Base-by-base conservation (phyloP, 2,888 invertebrate genomes). In the Cybosia mesomella region DNA sequence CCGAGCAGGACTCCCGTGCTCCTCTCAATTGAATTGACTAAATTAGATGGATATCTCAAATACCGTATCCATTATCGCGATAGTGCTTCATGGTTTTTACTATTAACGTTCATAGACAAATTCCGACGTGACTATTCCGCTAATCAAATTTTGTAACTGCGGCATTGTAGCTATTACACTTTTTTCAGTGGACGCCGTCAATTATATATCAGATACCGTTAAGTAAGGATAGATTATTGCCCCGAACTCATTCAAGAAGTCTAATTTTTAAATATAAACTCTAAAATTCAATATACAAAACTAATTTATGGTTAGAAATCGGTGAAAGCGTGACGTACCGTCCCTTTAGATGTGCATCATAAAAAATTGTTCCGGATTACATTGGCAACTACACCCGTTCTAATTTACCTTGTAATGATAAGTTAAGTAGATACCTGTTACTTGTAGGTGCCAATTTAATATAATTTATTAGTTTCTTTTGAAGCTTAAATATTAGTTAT, bases 61-160 rank as follows among this genome's bases (percentile, higher is more conserved):
- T 87, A 67, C 86, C 92, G 72, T 85, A 90, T 92, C 91, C 86
- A 85, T 68, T 8, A 5, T 9, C 21, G 54, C 2, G 4, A 28
- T 54, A 3, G 59, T 57, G 68, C 58, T 62, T 80, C 71, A 66
- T 49, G 63, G 71, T 79, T 80, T 75, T 76, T 70, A 71, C 67
- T 74, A 74, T 80, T 74, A 80, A 74, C 78, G 85, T 85, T 83
- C 86, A 87, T 90, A 92, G 93, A 89, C 89, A 91, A 91, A 92
- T 91, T 91, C 91, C 94, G 89, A 92, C 93, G 92, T 93, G 92
- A 92, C 91, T 89, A 94, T 92, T 92, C 91, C 91, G 92, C 94
- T 95, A 94, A 94, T 95, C 94, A 95, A 95, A 95, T 94, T 94
- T 94, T 92, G 93, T 94, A 94, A 94, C 93, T 91, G 91, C 91